These are phyloP conservation scores for Meghimatium bilineatum DNA, from an alignment of 2,888 invertebrate species.

Conservation along the genomic window DNA sequence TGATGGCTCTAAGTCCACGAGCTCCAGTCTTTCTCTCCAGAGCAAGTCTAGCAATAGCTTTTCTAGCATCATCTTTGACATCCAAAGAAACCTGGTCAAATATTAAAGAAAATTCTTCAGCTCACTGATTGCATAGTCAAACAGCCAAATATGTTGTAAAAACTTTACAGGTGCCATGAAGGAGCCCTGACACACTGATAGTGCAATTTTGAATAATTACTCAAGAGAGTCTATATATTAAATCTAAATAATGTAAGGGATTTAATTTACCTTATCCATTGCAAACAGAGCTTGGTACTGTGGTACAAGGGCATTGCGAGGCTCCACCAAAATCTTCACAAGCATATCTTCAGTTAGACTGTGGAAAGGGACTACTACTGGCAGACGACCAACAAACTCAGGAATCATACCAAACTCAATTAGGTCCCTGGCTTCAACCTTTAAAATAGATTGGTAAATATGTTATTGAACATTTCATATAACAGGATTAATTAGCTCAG, in stretches of 20 bases:
- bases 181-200: no score
- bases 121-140: neutral
- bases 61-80: constrained; percentile 91
- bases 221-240: no score
- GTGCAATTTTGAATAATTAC: no score
- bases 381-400: constrained; percentile 83
- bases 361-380: constrained; percentile 98
- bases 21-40: constrained; percentile 97
- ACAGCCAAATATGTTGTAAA: neutral
- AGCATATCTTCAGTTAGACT: constrained; percentile 93
- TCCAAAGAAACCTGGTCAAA: constrained; percentile 88
- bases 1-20: constrained; percentile 93
- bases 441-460: neutral
- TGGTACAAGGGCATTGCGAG: constrained; percentile 96
- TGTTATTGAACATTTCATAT: neutral
- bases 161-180: no score
- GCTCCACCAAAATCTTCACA: constrained; percentile 96
- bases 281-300: constrained; percentile 96
- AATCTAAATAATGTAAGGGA: no score
- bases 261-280: constrained; percentile 85
- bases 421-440: constrained; percentile 94
- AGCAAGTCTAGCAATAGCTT: constrained; percentile 92
- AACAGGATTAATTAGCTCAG: no score
- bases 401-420: constrained; percentile 91
- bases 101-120: neutral